Base-by-base conservation (phyloP, 2,113 vertebrate species). In the Hypocryptadius cinnamomeus region DNA sequence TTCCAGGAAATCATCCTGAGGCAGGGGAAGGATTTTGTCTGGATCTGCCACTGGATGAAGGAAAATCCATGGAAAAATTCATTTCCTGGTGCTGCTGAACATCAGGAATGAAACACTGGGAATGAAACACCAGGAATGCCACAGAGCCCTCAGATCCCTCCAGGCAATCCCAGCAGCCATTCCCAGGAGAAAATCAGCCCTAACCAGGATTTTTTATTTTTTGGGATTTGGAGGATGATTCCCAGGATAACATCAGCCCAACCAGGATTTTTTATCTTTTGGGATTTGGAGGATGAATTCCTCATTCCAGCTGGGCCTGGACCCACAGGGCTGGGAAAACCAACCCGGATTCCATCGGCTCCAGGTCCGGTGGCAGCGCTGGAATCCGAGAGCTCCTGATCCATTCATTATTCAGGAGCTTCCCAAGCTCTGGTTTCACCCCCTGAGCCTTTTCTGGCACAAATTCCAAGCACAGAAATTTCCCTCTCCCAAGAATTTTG, bases 361-460 rank as follows among this genome's bases (percentile, higher is more conserved):
- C 15, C 16, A 5, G 76, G 56, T 91, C 44, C 1, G 44, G 81
- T 65, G 66, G 85, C 89, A 15, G 57, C 6, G 31, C 57, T n/a
- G 79, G 35, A 88, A 86, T 74, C 31, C 9, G 47, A 87, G 71
- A 84, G 66, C 87, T 48, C 13, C 16, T 2, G 18, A 44, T 87
- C 71, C 71, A 51, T 96, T 25, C 59, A 96, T 96, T 77, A 94
- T 96, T 93, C 76, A 94, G 21, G 66, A 85, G 11, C 11, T 8
- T 54, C 65, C 79, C 45, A 0, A 59, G 72, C 89, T 94, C 82
- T 8, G 10, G 8, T 85, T 92, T 82, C 87, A 53, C 44, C 87
- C 27, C 48, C 25, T 0, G 40, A 73, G 24, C 50, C 21, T 77
- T 2, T 69, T 6, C n/a, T 7, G 0, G 59, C 71, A 33, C 6